Evolutionary conservation across 2,888 invertebrate species (phyloP).

Genomic region (Drosophila nr. perissopoda): DNA sequence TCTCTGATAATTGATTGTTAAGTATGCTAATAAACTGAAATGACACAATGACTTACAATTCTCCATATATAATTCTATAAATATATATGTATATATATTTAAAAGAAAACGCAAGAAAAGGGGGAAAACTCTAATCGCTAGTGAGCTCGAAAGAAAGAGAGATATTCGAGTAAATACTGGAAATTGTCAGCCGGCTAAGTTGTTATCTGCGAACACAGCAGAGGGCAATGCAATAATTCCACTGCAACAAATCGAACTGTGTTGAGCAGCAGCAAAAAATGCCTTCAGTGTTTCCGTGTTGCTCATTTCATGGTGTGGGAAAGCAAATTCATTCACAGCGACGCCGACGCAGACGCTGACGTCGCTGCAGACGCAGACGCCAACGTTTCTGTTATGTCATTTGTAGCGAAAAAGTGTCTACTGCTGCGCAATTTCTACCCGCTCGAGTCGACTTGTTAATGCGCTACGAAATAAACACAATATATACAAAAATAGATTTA

Average conservation of each 20-base stretch:
- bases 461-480: conserved; percentile 10
- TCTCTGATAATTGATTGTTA: conserved; percentile 48
- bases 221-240: background rate
- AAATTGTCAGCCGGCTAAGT: background rate
- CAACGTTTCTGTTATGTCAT: conserved; percentile 45
- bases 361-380: conserved; percentile 2
- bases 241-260: background rate
- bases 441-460: background rate
- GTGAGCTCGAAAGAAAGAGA: conserved; percentile 1
- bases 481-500: background rate
- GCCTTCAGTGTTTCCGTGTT: background rate
- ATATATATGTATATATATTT: background rate
- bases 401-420: conserved; percentile 6
- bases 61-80: background rate
- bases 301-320: conserved; percentile 13
- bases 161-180: conserved; percentile 1
- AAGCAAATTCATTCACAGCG: conserved; percentile 21
- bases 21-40: conserved; percentile 74
- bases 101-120: background rate
- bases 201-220: conserved; percentile 13
- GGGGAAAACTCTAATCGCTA: conserved; percentile 1
- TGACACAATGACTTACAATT: conserved; percentile 72
- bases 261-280: background rate
- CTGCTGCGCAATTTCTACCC: background rate
- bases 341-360: background rate